Conservation (phyloP, 1,140 invertebrate species). For the Zelostemma sp. region DNA sequence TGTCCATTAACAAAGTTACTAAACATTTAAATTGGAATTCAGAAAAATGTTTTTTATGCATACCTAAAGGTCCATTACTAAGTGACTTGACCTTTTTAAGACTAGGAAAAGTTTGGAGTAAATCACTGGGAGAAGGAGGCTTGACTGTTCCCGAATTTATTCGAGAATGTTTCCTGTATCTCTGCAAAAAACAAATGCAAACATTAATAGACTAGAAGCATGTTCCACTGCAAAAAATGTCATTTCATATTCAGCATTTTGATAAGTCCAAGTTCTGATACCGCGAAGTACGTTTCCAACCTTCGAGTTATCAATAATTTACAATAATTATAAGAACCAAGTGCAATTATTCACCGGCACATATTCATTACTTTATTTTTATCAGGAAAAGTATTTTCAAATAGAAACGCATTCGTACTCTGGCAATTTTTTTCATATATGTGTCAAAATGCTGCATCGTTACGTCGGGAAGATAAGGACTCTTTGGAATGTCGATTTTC, state of each 20-base stretch:
- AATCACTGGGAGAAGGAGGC: constrained; percentile 63
- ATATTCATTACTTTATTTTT: background rate
- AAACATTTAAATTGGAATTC: background rate
- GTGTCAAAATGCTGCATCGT: constrained; percentile 86
- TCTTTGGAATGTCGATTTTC: constrained; percentile 79
- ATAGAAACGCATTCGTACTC: constrained; percentile 47
- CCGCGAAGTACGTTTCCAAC: too few relatives aligned
- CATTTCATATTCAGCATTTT: too few relatives aligned
- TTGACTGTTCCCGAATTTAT: constrained; percentile 61
- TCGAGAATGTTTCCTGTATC: constrained; percentile 67
- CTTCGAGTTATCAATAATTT: constrained; percentile 5
- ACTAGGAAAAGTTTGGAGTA: constrained; percentile 69
- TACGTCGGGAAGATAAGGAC: constrained; percentile 87
- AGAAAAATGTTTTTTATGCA: too few relatives aligned
- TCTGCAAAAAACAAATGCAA: constrained; percentile 64
- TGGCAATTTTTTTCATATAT: constrained; percentile 84
- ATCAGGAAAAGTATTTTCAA: background rate
- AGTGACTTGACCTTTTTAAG: constrained; percentile 65
- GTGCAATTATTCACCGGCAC: too few relatives aligned
- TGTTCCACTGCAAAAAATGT: too few relatives aligned
- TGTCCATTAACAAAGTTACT: background rate
- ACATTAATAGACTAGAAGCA: constrained; percentile 15
- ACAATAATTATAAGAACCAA: constrained; percentile 14
- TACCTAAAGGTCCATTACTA: constrained; percentile 52
- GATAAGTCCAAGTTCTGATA: too few relatives aligned